Base-by-base conservation (phyloP, 2,888 invertebrate species). In the Mycalesis mineus region DNA sequence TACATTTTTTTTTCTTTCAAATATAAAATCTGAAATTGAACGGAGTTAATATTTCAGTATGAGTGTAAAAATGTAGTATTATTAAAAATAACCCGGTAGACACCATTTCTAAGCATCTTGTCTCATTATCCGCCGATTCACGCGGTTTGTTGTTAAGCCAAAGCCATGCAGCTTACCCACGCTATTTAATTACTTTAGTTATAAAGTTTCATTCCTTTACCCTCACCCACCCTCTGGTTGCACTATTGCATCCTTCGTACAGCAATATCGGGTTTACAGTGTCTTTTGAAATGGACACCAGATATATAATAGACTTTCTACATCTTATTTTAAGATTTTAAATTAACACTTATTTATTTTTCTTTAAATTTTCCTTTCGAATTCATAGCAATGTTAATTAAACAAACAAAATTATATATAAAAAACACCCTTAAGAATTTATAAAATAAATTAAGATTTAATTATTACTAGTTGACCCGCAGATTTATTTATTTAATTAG, bases 181-280 rank as follows among this genome's bases (percentile, higher is more conserved):
- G 13, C 17, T 17, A 37, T 48, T 48, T 55, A 47, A 47, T 47
- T 40, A 41, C 39, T 17, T 47, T 17, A 31, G 29, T 55, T 39
- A 40, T 39, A 41, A 47, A 47, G 28, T 47, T 47, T 14, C 8
- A 42, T 13, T 42, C 17, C 33, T 17, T 22, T 9, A 36, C 7
- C 14, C 1, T 15, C 15, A 13, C 31, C 2, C 22, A 22, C n/a
- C 6, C 28, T 15, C 36, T 13, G 36, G 29, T 28, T 14, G 36
- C 36, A 22, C 53, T 22, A 7, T 40, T n/a, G 13, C 17, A 45
- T 29, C 41, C n/a, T 22, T 40, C 31, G 28, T 40, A 31, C 41
- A 42, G 29, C 15, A 14, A 14, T 15, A 52, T 50, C 22, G 14
- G 8, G n/a, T 36, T 17, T 14, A n/a, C 28, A 52, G 51, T 40